These are phyloP conservation scores for Poeciliopsis turneri DNA, from an alignment of 2,797 vertebrate genomes.

Conservation along the genomic window DNA sequence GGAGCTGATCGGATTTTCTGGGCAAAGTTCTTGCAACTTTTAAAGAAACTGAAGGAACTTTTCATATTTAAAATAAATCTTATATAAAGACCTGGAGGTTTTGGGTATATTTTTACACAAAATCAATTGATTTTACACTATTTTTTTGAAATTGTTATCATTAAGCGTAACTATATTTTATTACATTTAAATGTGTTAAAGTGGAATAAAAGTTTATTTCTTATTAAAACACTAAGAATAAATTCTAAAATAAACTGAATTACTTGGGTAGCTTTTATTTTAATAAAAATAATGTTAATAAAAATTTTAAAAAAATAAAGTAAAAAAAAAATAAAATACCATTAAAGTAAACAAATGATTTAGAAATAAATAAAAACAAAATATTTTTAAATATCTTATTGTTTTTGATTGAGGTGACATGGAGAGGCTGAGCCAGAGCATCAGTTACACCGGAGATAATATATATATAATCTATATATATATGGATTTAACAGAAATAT, in stretches of 20 bases:
- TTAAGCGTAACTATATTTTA: no score
- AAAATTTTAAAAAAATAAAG: not conserved
- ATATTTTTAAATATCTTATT: not conserved
- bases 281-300: not conserved
- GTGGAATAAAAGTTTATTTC: not conserved
- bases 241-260: not conserved
- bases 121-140: not conserved
- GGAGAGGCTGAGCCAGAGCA: not conserved
- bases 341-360: not conserved
- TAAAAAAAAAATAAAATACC: not conserved
- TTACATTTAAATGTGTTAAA: no score
- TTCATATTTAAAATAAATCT: not conserved
- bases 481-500: conserved; percentile 31
- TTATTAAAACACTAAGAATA: not conserved
- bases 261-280: not conserved
- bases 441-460: not conserved
- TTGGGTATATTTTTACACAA: not conserved
- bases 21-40: not conserved
- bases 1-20: not conserved
- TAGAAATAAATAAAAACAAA: not conserved
- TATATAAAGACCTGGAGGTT: not conserved
- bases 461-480: no score
- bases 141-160: not conserved
- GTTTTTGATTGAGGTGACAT: not conserved
- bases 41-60: no score